Base-by-base conservation (phyloP, 2,113 vertebrate species). In the Delphinapterus leucas region DNA sequence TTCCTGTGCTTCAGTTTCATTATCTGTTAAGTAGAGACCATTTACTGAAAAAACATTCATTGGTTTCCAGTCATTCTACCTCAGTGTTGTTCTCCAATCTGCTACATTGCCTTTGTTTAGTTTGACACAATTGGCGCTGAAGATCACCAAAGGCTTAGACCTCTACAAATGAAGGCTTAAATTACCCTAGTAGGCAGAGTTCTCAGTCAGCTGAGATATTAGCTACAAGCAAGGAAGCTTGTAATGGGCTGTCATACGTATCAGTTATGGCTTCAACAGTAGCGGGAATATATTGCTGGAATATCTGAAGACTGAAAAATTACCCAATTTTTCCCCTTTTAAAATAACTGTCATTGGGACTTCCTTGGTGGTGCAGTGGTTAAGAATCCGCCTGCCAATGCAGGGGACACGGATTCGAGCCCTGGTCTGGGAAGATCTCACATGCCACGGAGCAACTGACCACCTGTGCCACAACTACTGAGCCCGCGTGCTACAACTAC, bases 1-100 rank as follows among this genome's bases (percentile, higher is more conserved):
- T 89, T 31, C 82, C 53, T 95, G 49, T 61, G 47, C 58, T 90
- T 93, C 47, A 25, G 36, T 60, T 81, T 92, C 47, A 79, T 97
- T 49, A 85, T 53, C 44, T 81, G 8, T 71, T 88, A 88, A 80
- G 60, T 20, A 63, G 12, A 89, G 21, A 44, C 10, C 18, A 83
- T 71, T 91, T 61, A 81, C 23, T 84, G 25, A 82, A 82, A 68
- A 95, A 87, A 65, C 76, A 93, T 41, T 49, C 63, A 49, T 23
- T 68, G 28, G 38, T 88, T 89, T 36, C 38, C 26, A 90, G 65
- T 86, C 58, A 85, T 89, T 96, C 41, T 17, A 63, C 36, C 44
- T 90, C 33, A 91, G 7, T 70, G 31, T 23, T 14, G 2, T 93
- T 95, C 53, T 90, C 31, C 10, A 63, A 13, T 82, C 68, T 58